Base-by-base conservation (phyloP, 2,113 vertebrate genomes). In the Perca fluviatilis region DNA sequence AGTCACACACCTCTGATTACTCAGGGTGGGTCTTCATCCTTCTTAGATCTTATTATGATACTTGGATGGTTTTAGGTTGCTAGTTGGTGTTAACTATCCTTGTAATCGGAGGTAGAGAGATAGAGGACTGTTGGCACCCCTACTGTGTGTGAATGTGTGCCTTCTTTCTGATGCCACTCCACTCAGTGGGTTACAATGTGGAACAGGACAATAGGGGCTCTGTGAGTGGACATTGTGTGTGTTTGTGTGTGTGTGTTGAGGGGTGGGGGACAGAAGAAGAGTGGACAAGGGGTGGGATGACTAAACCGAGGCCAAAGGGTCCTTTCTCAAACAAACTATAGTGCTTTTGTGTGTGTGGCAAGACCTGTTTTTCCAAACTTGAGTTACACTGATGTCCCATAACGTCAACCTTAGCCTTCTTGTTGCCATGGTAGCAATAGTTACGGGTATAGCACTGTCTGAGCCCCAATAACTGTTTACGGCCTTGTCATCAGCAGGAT, bases 191-290 rank as follows among this genome's bases (percentile, higher is more conserved):
- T 86, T 86, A 89, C 88, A 90, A 67, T 92, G 80, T 80, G 77
- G 78, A 58, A 74, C 62, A 19, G 88, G 67, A 94, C 93, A 93
- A 94, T 91, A 80, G 84, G 63, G 23, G 40, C 92, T 88, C 85
- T 95, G 92, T 94, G 81, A 54, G 71, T 83, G 68, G 60, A 77
- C 47, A 56, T 18, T 61, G 77, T 69, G 49, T 33, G 4, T 27
- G n/a, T 43, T 11, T 50, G 4, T 67, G 9, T 74, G 67, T 79
- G 83, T 77, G 77, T 62, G 63, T 40, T 69, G 57, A 51, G 27
- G 70, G 21, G 43, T 63, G 47, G 67, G 73, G 57, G 80, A 63
- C 61, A 65, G 65, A 71, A 51, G 40, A 72, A 88, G 79, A 78
- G 76, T 27, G 87, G 68, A 80, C 68, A 53, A 81, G 67, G 71